Evolutionary conservation across 2,888 invertebrate species (phyloP), one percentile per base, ranked within the genome.

Genomic region (Steromphala cineraria): DNA sequence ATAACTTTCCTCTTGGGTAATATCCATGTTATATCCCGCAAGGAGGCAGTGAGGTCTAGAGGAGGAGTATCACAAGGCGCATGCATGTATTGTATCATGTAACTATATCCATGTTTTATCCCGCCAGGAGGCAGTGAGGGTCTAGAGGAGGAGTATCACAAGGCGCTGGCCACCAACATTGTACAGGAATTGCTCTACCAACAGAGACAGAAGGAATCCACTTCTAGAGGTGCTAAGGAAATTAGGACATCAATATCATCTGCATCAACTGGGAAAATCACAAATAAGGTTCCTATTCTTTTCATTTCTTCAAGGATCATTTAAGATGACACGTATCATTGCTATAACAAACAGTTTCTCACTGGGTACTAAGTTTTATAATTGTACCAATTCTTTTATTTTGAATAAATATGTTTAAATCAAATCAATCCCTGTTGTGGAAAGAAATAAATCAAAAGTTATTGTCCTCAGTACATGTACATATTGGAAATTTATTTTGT

Each of bases 121-220:
- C 74, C 55, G 67, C 7, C 74, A 89, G 90, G 87, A 55, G 86
- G 85, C 7, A 53, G 78, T 21, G 89, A 86, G 31, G 83, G 83
- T 53, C 81, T 92, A 36, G 91, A 92, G 78, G 93, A 92, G 78
- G 92, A 92, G 81, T 92, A 92, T 80, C 87, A 91, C 81, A 87
- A 89, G 76, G 92, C 93, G 2, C 82, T 93, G 46, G 93, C 93
- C 2, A 85, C 89, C 19, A 93, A 93, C 81, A 91, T 93, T 81
- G 92, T 92, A 0, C 90, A 91, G 78, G 93, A 93, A 83, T 84
- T 93, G 82, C 75, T 91, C 24, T 85, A 89, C 53, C 89, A 89
- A 78, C 87, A 87, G 82, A 86, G 83, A 56, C 67, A 83, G 80
- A 75, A 80, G 24, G 21, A 36, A 13, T n/a, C 28, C 28, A 46